Evolutionary conservation across 2,113 vertebrate genomes (phyloP), one percentile per base, ranked within the genome.

Genomic region (Galeopterus variegatus): DNA sequence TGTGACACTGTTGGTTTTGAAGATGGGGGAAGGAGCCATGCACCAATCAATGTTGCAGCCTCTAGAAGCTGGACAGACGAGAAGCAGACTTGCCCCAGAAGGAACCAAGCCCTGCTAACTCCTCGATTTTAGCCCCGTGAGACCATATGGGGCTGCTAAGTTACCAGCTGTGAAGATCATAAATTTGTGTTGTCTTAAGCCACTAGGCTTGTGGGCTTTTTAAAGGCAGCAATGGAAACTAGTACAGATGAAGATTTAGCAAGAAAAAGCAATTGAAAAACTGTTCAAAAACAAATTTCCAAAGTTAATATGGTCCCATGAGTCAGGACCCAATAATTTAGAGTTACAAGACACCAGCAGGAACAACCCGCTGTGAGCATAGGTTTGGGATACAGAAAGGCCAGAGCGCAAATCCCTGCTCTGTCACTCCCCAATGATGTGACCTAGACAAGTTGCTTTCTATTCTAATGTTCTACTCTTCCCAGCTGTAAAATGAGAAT

Each of bases 1-100:
- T 3, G 26, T 4, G 52, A 18, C 7, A 1, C 3, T 3, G 14
- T 36, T 7, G 18, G 28, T 56, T 75, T 3, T 13, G 52, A 21
- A 86, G n/a, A 64, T 8, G 15, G 5, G 36, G 62, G n/a, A 45
- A 36, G 41, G 31, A 50, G 26, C 18, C 64, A 4, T 1, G 8
- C 48, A 64, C 64, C 70, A 26, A 28, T 41, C 41, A 36, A 54
- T 3, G 45, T 36, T 18, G 80, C 0, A 0, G 75, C 28, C 52
- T 33, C 9, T 0, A 58, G 75, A 24, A 58, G 14, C 23, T 11
- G 8, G 4, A 33, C 45, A 15, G 52, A 28, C 33, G 21, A 21
- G 41, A 54, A 52, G 15, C 1, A 4, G 54, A 28, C 8, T 18
- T 41, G 18, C 8, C 24, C 9, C 6, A 7, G 9, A 90, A 77